Base-by-base conservation (phyloP, 2,797 vertebrate genomes). In the Meda fulgida region DNA sequence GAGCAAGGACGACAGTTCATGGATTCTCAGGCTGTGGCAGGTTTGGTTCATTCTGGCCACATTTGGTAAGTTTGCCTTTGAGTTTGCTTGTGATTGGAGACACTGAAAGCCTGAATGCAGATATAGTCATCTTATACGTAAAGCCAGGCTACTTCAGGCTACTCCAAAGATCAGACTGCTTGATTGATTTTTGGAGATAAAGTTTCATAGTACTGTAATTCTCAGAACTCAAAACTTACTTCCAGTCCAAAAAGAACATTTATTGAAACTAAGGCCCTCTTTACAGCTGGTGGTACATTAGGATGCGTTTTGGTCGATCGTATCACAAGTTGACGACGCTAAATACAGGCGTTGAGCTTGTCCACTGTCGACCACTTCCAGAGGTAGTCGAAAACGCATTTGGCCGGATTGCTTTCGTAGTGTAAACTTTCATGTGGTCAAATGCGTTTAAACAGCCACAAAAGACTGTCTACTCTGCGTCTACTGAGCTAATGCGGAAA, bases 31-130 rank as follows among this genome's bases (percentile, higher is more conserved):
- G 31, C 58, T 82, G 78, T 70, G 18, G 53, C 46, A 48, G 55
- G 26, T 76, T 65, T 69, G 78, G 48, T 79, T 86, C 66, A 65
- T 69, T 84, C 82, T 60, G 66, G 67, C n/a, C 81, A 71, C 43
- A 66, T 73, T 60, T 72, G 85, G 79, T 88, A 86, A 85, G 83
- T 85, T 60, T 26, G 34, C 58, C 58, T 70, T 29, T 77, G 84
- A 86, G 83, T 40, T 55, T 85, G 85, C 38, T 67, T 82, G 67
- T 78, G 46, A 71, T 69, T 82, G 79, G 67, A 84, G 85, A 83
- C 81, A 73, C 34, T 36, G 31, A 55, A 67, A 80, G 63, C 48
- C 18, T n/a, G 51, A 31, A 55, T 34, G 40, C 9, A 26, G 16
- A 63, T 16, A 40, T 29, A 60, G 3, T 19, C 43, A 19, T 81